Evolutionary conservation across 2,888 invertebrate species (phyloP).

Genomic region (Brachynemurus nebulosus): DNA sequence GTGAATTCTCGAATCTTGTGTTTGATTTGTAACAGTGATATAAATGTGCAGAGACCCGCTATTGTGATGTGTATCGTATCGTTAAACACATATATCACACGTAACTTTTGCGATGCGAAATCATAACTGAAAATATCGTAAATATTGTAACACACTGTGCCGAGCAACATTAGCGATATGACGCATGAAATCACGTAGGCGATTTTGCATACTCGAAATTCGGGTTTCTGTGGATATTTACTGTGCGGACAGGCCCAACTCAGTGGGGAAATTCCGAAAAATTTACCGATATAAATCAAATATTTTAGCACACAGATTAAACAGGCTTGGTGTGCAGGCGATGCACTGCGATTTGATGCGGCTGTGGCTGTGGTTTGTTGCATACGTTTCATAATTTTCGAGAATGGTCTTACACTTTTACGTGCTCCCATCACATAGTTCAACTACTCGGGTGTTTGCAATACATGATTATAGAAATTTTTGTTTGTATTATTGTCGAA

Average conservation of each 20-base stretch:
- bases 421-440: too few species aligned
- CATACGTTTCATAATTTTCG: too few species aligned
- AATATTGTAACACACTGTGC: not conserved
- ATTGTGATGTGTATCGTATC: slow-evolving; percentile 1
- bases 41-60: not conserved
- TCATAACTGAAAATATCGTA: not conserved
- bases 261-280: slow-evolving; percentile 11
- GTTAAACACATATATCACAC: not conserved
- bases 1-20: slow-evolving; percentile 12
- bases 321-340: slow-evolving; percentile 9
- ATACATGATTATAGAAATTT: too few species aligned
- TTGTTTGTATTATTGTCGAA: too few species aligned
- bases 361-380: too few species aligned
- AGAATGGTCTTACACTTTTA: too few species aligned
- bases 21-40: slow-evolving; percentile 7
- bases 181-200: not conserved
- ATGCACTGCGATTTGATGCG: too few species aligned
- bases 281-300: slow-evolving; percentile 5
- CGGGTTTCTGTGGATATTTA: not conserved
- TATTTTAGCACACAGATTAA: slow-evolving; percentile 12
- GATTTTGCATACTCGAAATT: not conserved
- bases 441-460: too few species aligned
- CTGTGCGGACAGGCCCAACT: slow-evolving; percentile 11
- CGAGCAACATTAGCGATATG: not conserved
- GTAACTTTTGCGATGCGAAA: not conserved